A percentile compares a stretch with the other conserved stretches of the same genome.
Evolutionary conservation across 2,797 vertebrate species (phyloP).

Genomic region (Coilia nasus): DNA sequence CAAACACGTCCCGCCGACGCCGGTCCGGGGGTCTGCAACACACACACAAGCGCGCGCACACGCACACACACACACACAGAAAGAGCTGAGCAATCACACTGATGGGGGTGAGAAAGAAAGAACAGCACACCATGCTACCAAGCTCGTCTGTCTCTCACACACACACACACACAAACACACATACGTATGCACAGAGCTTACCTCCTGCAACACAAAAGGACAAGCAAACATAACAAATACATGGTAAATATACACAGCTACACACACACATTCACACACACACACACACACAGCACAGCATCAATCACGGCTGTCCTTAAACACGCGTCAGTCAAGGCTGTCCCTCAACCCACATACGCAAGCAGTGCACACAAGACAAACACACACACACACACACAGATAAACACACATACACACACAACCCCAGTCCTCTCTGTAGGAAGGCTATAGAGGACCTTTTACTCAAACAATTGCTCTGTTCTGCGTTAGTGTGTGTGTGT

Average conservation of each 20-base stretch:
- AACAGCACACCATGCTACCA: neutral
- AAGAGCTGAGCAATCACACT: neutral
- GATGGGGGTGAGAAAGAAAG: neutral
- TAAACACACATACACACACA: too few species aligned
- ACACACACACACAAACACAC: too few species aligned
- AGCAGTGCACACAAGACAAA: too few species aligned
- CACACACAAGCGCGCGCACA: neutral
- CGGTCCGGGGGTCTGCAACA: constrained; percentile 77
- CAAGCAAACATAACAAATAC: neutral
- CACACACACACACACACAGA: too few species aligned
- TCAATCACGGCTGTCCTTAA: neutral
- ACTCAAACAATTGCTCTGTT: too few species aligned
- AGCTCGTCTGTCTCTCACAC: neutral
- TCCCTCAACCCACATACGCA: neutral
- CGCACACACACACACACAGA: neutral
- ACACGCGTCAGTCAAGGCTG: neutral
- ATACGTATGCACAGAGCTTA: neutral
- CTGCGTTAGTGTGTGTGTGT: too few species aligned
- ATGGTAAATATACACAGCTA: neutral
- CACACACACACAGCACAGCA: neutral
- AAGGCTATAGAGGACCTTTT: too few species aligned
- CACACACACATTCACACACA: neutral
- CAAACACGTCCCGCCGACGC: constrained; percentile 85
- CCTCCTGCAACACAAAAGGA: too few species aligned
- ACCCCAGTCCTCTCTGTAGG: too few species aligned